Evolutionary conservation across 2,113 vertebrate species (phyloP).

Genomic region (Murina feae): DNA sequence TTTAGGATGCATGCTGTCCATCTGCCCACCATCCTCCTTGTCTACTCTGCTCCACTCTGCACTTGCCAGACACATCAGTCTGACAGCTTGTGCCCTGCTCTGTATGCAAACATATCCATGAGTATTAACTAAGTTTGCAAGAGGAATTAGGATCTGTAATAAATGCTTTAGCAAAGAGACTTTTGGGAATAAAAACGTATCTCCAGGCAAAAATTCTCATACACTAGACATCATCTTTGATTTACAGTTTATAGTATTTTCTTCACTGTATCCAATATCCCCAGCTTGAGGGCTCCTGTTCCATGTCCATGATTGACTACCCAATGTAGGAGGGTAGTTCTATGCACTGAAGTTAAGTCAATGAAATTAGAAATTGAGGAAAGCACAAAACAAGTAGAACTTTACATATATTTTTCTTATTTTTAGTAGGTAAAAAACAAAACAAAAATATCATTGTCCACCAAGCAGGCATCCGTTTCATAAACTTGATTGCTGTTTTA

Average conservation of each 20-base stretch:
- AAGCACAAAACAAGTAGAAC: constrained; percentile 46
- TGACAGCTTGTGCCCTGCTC: constrained; percentile 74
- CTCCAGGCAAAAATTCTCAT: constrained; percentile 81
- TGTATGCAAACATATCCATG: constrained; percentile 81
- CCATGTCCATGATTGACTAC: constrained; percentile 72
- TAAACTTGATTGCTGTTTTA: background rate
- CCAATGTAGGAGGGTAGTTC: constrained; percentile 59
- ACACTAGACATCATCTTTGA: constrained; percentile 84
- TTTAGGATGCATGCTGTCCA: constrained; percentile 26
- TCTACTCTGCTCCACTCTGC: background rate
- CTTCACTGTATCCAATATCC: constrained; percentile 74
- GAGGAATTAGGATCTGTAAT: constrained; percentile 83
- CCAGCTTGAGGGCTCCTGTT: constrained; percentile 72
- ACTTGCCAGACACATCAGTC: constrained; percentile 56
- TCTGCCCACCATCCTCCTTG: constrained; percentile 32
- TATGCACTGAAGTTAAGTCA: constrained; percentile 68
- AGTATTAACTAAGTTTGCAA: constrained; percentile 84
- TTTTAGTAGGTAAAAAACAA: background rate
- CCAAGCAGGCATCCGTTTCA: background rate
- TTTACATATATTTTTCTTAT: background rate
- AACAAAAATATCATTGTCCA: background rate
- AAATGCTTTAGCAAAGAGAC: constrained; percentile 83
- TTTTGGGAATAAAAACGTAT: constrained; percentile 83
- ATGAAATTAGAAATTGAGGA: constrained; percentile 54
- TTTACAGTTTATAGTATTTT: constrained; percentile 83